These are phyloP conservation scores for Ptilorrhoa leucosticta DNA, from an alignment of 2,113 vertebrate genomes.

Conservation along the genomic window DNA sequence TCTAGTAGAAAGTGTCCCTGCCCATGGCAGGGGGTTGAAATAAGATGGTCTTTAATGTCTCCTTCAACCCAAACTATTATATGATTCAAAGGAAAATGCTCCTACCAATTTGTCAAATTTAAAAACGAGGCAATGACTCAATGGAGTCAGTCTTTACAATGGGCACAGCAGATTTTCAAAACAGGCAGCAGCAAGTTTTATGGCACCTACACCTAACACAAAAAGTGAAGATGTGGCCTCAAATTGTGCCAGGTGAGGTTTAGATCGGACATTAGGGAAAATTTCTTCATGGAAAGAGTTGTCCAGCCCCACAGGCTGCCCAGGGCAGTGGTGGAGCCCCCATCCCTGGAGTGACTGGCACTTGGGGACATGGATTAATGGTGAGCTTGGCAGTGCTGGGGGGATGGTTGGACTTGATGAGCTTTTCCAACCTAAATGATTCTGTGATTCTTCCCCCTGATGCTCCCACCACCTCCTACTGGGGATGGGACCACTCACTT, in stretches of 20 bases:
- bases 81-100: neutral
- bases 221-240: neutral
- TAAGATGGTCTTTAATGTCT: neutral
- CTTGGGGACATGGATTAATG: neutral
- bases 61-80: neutral
- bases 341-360: neutral
- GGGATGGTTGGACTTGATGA: neutral
- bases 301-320: neutral
- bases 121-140: neutral
- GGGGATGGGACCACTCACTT: neutral
- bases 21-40: neutral
- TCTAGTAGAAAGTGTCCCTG: neutral
- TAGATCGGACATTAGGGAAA: neutral
- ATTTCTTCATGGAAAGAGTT: neutral
- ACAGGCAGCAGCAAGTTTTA: neutral
- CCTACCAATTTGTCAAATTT: neutral
- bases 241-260: neutral
- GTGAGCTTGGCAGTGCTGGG: neutral
- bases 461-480: neutral
- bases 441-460: neutral
- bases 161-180: neutral
- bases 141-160: fast-evolving
- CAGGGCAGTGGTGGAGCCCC: neutral
- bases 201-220: no score
- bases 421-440: neutral